Conservation (phyloP, 1,140 invertebrate species). For the Drosophila tani region DNA sequence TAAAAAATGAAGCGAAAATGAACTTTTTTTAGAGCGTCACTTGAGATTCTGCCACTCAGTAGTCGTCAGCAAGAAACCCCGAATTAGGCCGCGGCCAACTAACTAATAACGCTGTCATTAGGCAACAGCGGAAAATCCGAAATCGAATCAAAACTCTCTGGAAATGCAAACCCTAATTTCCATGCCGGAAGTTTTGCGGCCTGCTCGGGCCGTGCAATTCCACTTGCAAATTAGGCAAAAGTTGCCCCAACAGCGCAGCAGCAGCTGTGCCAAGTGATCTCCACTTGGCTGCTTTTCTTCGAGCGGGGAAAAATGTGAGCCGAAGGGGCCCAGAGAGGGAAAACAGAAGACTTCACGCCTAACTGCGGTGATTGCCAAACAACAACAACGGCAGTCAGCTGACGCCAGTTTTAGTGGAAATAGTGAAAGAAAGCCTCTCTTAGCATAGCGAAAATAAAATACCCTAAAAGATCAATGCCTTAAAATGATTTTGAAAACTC, state of each 20-base stretch:
- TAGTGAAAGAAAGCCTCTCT: conserved; percentile 7
- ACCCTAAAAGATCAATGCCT: conserved; percentile 2
- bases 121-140: conserved; percentile 44
- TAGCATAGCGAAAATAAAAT: neutral
- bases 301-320: conserved; percentile 9
- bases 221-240: conserved; percentile 73
- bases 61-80: conserved; percentile 10
- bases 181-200: conserved; percentile 69
- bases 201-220: conserved; percentile 62
- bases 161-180: conserved; percentile 72
- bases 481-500: neutral
- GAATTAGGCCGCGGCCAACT: conserved; percentile 51
- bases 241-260: conserved; percentile 44
- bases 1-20: conserved; percentile 19
- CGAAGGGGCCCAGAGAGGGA: conserved; percentile 20
- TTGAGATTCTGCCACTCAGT: conserved; percentile 45
- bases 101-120: conserved; percentile 72
- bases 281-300: conserved; percentile 26
- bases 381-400: conserved; percentile 55
- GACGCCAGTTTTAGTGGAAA: conserved; percentile 30
- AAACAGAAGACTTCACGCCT: conserved; percentile 71
- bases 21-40: conserved; percentile 15
- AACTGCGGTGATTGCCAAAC: conserved; percentile 62
- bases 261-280: conserved; percentile 38
- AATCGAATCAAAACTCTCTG: conserved; percentile 68